phyloP scores from a whole-genome alignment of 2,113 vertebrate species.

The Hippolais icterina region DNA sequence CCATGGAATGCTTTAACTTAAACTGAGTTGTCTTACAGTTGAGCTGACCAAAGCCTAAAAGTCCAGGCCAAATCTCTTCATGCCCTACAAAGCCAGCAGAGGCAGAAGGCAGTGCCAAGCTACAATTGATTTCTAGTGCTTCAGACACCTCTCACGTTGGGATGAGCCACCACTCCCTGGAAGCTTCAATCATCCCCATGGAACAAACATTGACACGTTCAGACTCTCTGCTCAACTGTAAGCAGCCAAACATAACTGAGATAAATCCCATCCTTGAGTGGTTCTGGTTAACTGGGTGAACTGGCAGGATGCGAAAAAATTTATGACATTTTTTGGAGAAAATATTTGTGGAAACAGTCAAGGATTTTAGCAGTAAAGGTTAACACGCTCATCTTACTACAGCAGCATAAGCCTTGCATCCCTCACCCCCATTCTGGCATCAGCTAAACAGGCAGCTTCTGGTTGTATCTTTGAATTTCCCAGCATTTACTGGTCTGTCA shows the following conservation, averaged over 20 bases:
- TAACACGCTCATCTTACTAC: not conserved
- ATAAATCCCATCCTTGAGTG: not conserved
- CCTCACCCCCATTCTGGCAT: not conserved
- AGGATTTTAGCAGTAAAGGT: constrained; percentile 26
- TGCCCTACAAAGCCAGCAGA: not conserved
- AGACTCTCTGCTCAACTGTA: not conserved
- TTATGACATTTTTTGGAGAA: not conserved
- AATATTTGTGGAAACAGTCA: not conserved
- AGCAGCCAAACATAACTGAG: not conserved
- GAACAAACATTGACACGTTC: not conserved
- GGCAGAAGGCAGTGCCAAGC: not conserved
- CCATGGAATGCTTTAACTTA: not conserved
- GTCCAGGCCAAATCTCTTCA: not conserved
- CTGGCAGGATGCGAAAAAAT: not conserved
- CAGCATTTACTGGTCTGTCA: constrained; percentile 61
- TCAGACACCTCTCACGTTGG: not conserved
- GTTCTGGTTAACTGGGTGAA: constrained; percentile 25
- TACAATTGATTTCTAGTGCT: not conserved
- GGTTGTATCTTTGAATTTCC: constrained; percentile 52
- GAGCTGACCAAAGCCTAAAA: not conserved
- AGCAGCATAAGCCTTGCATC: not conserved
- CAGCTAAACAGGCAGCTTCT: not conserved
- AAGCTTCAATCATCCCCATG: not conserved
- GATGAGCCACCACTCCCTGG: not conserved
- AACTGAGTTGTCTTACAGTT: not conserved